A percentile compares a stretch with the other conserved stretches of the same genome.
Conservation (phyloP, 2,113 vertebrate genomes). For the Boulengeromyrus knoepffleri region DNA sequence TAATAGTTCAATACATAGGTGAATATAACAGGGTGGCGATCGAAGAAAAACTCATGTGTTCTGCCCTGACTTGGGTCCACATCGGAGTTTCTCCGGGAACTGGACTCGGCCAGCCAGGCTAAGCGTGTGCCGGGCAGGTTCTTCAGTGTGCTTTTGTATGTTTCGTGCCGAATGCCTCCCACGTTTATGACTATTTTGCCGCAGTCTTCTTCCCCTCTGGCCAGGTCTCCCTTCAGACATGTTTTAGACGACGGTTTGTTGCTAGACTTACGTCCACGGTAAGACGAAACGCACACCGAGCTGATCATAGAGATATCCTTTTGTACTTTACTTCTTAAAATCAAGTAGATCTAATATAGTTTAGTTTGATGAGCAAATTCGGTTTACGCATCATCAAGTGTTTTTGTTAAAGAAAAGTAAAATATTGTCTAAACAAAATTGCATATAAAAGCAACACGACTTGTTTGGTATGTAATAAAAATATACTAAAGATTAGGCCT, state of each 20-base stretch:
- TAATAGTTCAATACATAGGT: constrained; percentile 97
- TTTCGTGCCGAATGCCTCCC: constrained; percentile 92
- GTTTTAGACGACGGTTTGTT: constrained; percentile 98
- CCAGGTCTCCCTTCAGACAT: constrained; percentile 97
- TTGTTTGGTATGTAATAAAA: background rate
- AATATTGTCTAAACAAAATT: background rate
- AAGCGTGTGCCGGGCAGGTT: constrained; percentile 90
- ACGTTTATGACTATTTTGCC: constrained; percentile 95
- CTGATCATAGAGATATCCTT: constrained; percentile 80
- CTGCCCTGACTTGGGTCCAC: constrained; percentile 53
- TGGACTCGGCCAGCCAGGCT: constrained; percentile 84
- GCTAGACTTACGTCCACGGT: constrained; percentile 96
- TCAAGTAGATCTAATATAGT: background rate
- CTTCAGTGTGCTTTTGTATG: constrained; percentile 89
- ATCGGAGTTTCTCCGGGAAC: constrained; percentile 66
- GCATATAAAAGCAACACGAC: background rate
- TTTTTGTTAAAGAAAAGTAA: background rate
- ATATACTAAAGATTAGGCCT: background rate
- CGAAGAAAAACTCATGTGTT: constrained; percentile 83
- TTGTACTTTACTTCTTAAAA: constrained; percentile 7
- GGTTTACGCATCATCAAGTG: background rate
- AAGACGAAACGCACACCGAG: constrained; percentile 99
- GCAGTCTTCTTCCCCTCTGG: constrained; percentile 85
- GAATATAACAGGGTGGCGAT: constrained; percentile 92
- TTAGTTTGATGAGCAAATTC: background rate